Evolutionary conservation across 1,140 invertebrate genomes (phyloP), one percentile per base, ranked within the genome.

Genomic region (Drosophila setifemur): DNA sequence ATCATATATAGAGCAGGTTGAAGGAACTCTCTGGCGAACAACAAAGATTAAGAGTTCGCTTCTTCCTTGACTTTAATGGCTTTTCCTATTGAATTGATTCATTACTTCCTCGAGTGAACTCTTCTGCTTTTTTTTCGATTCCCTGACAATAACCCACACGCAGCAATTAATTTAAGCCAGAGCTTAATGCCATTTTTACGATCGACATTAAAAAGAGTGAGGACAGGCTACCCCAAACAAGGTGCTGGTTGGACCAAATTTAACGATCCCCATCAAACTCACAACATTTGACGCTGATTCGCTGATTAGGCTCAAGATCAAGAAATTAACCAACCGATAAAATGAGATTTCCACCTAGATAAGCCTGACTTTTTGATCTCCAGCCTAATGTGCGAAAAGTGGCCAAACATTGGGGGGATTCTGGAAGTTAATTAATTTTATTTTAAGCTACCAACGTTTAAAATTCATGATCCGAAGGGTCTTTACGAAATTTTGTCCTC

Each of bases 101-200:
- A 78, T 64, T 61, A 57, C 79, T 82, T 85, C 79, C 79, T 78
- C 63, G 44, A 11, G 18, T 16, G 2, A 37, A 18, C 52, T 37
- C 39, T 40, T 45, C n/a, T 40, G 4, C 45, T 37, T 39, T 25
- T 55, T 12, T n/a, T 7, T 42, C 43, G 33, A 60, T 60, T 37
- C n/a, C 12, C 57, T 31, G 50, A 60, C 55, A 60, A 60, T 60
- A 61, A 48, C 68, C 55, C 55, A 52, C 47, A 35, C 48, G 26
- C 18, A 19, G 49, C 57, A 69, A 53, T 75, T 75, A 75, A 75
- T 75, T 75, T 39, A 45, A 33, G 26, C 54, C 21, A 33, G 39
- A 55, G 48, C 64, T 64, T 66, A 58, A 70, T 35, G 76, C 71
- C 76, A 71, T 82, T 79, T n/a, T 79, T 81, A 79, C 54, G 76